Base-by-base conservation (phyloP, 1,140 invertebrate genomes). In the Drosophila kepulauana region DNA sequence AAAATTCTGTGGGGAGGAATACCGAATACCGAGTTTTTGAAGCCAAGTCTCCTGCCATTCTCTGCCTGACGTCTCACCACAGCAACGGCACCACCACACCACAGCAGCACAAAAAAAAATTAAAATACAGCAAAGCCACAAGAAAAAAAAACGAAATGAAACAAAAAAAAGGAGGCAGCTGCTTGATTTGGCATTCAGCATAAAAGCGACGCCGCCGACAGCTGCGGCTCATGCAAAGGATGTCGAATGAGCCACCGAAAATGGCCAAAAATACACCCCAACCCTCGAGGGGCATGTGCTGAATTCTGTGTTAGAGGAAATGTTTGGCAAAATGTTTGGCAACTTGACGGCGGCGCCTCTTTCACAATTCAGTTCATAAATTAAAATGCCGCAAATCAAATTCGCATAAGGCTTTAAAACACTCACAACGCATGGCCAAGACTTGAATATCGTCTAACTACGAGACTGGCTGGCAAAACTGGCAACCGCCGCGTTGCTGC, bases 381-480 rank as follows among this genome's bases (percentile, higher is more conserved):
- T 89, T 89, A 90, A 89, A 89, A 89, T 77, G 85, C 85, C 85
- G 78, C 85, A 90, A 89, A 89, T 89, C 85, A 89, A 90, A 89
- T 89, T 89, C 85, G 77, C 74, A 84, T 88, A 89, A 80, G 70
- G 78, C 81, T 84, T 84, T 75, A 84, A 88, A 84, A 72, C 80
- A 75, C 79, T 82, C 82, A 75, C 64, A 68, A 25, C 16, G 61
- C 35, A 45, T 69, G 38, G 57, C 65, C 79, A 69, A 75, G 67
- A 63, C 35, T 20, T 15, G 7, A 28, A 20, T 13, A 41, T 43
- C n/a, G 51, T 67, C 70, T 59, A 66, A 67, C 46, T 58, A 10
- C 43, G 45, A 28, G 46, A 48, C 58, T 30, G 15, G 20, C 43
- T 6, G 51, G 20, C 35, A 41, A 45, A 45, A 16, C 43, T 5